Base-by-base conservation (phyloP, 2,113 vertebrate genomes). In the Dendrocopos noguchii region DNA sequence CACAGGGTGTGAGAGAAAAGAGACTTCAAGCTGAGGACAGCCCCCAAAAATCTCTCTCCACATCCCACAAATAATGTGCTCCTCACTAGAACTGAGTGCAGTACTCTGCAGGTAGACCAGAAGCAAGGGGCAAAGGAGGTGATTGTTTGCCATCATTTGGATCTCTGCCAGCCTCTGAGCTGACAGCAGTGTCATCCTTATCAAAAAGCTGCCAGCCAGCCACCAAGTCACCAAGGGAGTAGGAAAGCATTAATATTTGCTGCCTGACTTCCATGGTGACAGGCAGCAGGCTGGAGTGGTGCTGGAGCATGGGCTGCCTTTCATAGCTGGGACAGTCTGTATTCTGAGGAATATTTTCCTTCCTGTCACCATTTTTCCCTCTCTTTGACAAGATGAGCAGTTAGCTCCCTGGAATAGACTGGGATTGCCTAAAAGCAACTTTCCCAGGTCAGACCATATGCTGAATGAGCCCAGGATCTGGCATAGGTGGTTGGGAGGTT, bases 81-180 rank as follows among this genome's bases (percentile, higher is more conserved):
- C 39, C 44, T 36, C 33, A 8, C 25, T n/a, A 31, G 56, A 59
- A 60, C 18, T 3, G 10, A 65, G 31, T 17, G 11, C 34, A 24
- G 1, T 34, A 2, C 17, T 39, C 6, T 82, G 44, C 42, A 73
- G 44, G 44, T 27, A 44, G 57, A 50, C 15, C 22, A 42, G 53
- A 63, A 65, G 42, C 24, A 47, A 59, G 24, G 67, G 42, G 61
- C 59, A 34, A 24, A 42, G 53, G 15, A 68, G 71, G 24, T 34
- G 47, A 44, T 68, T 0, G 1, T 8, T 72, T 72, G 42, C 44
- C 2, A 2, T 20, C 1, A 1, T 52, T 84, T 61, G 59, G 47
- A 63, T 77, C 28, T 80, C 53, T 82, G 16, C n/a, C 53, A 22
- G 33, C 31, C 14, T 57, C 61, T 4, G 46, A 66, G 27, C 72